phyloP scores from a whole-genome alignment of 2,797 vertebrate genomes.

The Poecile montanus region DNA sequence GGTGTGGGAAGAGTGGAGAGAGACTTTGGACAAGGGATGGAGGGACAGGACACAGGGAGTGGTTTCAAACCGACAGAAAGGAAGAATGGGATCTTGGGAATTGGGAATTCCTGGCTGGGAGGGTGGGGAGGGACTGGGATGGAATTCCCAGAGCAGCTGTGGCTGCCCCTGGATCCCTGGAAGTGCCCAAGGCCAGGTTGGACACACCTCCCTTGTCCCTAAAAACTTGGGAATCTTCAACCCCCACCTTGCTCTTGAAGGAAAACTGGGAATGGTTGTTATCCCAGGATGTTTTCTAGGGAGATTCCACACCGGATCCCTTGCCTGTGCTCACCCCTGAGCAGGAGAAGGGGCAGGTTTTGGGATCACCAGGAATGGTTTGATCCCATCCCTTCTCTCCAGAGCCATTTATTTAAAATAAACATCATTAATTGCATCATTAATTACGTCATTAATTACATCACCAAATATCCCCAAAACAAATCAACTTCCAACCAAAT shows the following conservation, averaged over 20 bases:
- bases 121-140: neutral
- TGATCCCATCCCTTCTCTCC: neutral
- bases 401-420: neutral
- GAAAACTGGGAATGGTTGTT: neutral
- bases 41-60: neutral
- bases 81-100: neutral
- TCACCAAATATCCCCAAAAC: fast-evolving
- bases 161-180: neutral
- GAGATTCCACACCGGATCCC: neutral
- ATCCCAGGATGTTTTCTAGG: neutral
- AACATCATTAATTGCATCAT: fast-evolving
- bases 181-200: neutral
- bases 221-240: neutral
- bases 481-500: neutral
- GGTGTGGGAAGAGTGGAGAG: neutral
- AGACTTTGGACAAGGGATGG: neutral
- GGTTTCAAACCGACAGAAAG: neutral
- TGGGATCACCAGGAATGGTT: neutral
- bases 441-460: no score
- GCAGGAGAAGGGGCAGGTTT: neutral
- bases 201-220: neutral
- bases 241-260: fast-evolving
- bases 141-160: neutral
- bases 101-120: neutral
- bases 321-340: fast-evolving